Evolutionary conservation across 2,113 vertebrate species (phyloP).

Genomic region (Hippocampus guttulatus): DNA sequence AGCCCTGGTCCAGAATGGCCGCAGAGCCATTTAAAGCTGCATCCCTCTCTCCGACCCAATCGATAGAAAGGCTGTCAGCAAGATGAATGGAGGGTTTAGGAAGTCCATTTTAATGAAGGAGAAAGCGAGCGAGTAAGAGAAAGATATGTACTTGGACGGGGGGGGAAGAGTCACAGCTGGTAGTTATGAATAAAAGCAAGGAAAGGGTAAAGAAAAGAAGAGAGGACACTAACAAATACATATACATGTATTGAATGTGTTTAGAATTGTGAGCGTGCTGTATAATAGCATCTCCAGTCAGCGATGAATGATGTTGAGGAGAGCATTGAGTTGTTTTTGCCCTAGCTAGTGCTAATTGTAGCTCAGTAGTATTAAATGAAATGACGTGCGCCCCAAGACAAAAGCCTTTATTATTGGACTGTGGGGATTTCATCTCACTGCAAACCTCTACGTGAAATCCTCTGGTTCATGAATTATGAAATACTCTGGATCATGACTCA

Average conservation of each 20-base stretch:
- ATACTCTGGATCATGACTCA: constrained; percentile 57
- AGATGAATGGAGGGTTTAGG: constrained; percentile 75
- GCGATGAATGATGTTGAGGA: constrained; percentile 27
- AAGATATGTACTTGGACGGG: constrained; percentile 51
- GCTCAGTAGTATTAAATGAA: constrained; percentile 54
- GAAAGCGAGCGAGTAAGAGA: constrained; percentile 48
- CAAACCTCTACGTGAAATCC: constrained; percentile 55
- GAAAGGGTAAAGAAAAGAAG: constrained; percentile 18
- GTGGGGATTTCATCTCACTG: constrained; percentile 57
- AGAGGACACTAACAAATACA: constrained; percentile 22
- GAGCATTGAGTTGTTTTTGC: constrained; percentile 51
- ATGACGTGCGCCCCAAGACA: constrained; percentile 51
- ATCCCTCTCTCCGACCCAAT: constrained; percentile 59
- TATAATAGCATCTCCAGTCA: constrained; percentile 38
- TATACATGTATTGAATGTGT: constrained; percentile 47
- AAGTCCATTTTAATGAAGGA: constrained; percentile 78
- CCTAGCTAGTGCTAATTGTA: constrained; percentile 41
- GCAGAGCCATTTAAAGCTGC: constrained; percentile 69
- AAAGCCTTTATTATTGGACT: constrained; percentile 56
- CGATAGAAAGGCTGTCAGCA: constrained; percentile 72
- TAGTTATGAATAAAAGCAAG: constrained; percentile 36
- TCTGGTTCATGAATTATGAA: constrained; percentile 51
- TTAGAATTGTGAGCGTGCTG: constrained; percentile 36
- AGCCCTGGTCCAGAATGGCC: constrained; percentile 41
- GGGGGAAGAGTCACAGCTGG: constrained; percentile 30